Percentiles rank a stretch among this genome's conserved stretches.
Evolutionary conservation across 1,140 invertebrate genomes (phyloP).

Genomic region (Andricus grossulariae): DNA sequence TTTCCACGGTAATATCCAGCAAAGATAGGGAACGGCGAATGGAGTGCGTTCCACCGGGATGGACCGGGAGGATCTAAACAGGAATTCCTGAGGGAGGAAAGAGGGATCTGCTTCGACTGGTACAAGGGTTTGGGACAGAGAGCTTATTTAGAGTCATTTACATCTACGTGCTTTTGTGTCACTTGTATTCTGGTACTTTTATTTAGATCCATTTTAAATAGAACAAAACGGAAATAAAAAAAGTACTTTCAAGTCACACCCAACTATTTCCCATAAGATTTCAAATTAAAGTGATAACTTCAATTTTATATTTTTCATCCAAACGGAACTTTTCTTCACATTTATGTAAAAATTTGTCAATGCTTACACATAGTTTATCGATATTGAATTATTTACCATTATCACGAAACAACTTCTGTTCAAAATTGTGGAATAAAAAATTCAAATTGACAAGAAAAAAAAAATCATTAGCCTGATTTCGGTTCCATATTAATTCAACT

Average conservation of each 20-base stretch:
- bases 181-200: constrained; percentile 15
- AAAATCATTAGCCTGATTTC: no score
- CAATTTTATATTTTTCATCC: no score
- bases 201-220: not conserved
- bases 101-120: constrained; percentile 5
- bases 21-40: constrained; percentile 4
- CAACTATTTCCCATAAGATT: no score
- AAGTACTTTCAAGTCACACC: constrained; percentile 30
- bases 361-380: no score
- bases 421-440: no score
- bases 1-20: not conserved
- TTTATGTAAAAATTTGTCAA: no score
- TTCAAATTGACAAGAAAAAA: no score
- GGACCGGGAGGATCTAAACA: constrained; percentile 41
- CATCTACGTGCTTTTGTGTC: constrained; percentile 51
- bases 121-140: not conserved
- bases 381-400: no score
- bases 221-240: constrained; percentile 32
- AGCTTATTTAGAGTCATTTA: constrained; percentile 52
- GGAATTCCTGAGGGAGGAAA: constrained; percentile 38
- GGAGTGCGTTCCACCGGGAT: constrained; percentile 12
- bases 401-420: no score
- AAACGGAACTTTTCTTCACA: no score
- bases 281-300: no score
- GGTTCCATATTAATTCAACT: no score